These are phyloP conservation scores for Hymenochirus boettgeri DNA, from an alignment of 2,113 vertebrate genomes.

Conservation along the genomic window DNA sequence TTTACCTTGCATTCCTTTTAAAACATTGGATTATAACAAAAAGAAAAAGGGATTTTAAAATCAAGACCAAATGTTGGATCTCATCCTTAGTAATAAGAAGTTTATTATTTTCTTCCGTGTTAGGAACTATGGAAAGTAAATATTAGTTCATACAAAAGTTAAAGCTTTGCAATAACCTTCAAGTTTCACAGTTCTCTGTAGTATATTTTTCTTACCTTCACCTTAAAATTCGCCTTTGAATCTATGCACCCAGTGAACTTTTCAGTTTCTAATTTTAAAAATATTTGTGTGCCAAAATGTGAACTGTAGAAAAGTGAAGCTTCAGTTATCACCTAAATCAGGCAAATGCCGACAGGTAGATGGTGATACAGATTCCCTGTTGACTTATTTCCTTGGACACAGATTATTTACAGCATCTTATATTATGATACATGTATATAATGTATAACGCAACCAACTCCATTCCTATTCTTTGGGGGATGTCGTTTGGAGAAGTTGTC, in stretches of 20 bases:
- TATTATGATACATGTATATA: constrained; percentile 44
- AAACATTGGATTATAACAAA: no score
- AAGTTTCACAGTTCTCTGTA: constrained; percentile 4
- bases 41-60: no score
- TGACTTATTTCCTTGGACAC: constrained; percentile 44
- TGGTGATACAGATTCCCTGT: constrained; percentile 41
- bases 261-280: constrained; percentile 37
- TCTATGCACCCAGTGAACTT: constrained; percentile 30
- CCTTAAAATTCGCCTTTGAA: constrained; percentile 24
- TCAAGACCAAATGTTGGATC: no score
- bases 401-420: constrained; percentile 44
- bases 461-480: constrained; percentile 43
- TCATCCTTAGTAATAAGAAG: no score
- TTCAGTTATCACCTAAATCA: constrained; percentile 43
- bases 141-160: background rate
- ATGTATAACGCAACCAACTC: constrained; percentile 41
- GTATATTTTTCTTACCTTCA: constrained; percentile 13
- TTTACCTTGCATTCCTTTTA: no score
- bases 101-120: no score
- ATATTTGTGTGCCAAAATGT: constrained; percentile 41
- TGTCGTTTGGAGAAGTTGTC: constrained; percentile 41
- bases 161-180: constrained; percentile 2
- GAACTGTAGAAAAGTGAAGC: constrained; percentile 36
- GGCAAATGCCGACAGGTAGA: constrained; percentile 43
- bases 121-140: no score